Evolutionary conservation across 2,888 invertebrate genomes (phyloP).

Genomic region (Thysanoteuthis rhombus): DNA sequence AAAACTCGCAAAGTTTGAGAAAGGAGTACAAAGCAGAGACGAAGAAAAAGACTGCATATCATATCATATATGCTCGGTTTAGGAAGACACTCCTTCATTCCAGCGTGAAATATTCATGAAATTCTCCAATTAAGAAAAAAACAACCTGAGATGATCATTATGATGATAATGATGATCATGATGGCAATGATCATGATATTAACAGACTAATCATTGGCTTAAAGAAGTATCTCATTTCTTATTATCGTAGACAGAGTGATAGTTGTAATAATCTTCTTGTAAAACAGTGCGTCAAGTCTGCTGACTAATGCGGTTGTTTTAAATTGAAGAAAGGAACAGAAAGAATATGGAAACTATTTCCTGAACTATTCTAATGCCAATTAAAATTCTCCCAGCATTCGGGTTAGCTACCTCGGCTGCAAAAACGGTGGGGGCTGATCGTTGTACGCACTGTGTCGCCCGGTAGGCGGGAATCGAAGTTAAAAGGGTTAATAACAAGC

Average conservation of each 20-base stretch:
- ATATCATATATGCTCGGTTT: too few relatives aligned
- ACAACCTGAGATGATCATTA: too few relatives aligned
- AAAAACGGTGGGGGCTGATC: background rate
- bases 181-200: too few relatives aligned
- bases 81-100: too few relatives aligned
- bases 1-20: background rate
- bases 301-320: background rate
- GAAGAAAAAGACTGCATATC: too few relatives aligned
- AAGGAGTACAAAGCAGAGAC: background rate
- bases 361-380: background rate
- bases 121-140: too few relatives aligned
- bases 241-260: background rate
- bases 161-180: too few relatives aligned
- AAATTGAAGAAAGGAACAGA: background rate
- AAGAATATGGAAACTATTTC: background rate
- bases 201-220: background rate
- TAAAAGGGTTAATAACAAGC: background rate
- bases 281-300: background rate
- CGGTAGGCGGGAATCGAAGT: background rate
- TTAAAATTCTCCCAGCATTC: background rate
- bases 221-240: background rate
- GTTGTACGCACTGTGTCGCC: background rate
- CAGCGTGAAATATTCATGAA: too few relatives aligned
- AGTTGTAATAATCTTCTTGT: background rate
- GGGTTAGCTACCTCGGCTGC: background rate